A percentile compares a stretch with the other conserved stretches of the same genome.
phyloP scores from a whole-genome alignment of 1,140 invertebrate species.

The Phocides pigmalion region DNA sequence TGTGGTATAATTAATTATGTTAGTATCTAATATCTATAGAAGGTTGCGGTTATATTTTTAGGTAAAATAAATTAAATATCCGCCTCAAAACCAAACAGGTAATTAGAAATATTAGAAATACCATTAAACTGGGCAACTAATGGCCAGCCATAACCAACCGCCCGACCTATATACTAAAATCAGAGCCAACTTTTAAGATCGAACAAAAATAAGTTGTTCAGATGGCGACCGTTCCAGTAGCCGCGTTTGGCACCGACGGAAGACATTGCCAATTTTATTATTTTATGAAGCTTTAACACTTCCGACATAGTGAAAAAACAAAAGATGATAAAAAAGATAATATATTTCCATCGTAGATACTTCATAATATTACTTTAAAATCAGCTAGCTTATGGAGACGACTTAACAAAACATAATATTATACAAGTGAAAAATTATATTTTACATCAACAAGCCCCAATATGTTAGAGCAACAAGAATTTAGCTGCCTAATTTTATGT shows the following conservation, averaged over 20 bases:
- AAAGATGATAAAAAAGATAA: slow-evolving; percentile 7
- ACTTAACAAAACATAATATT: too few relatives aligned
- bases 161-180: slow-evolving; percentile 31
- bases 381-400: too few relatives aligned
- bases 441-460: too few relatives aligned
- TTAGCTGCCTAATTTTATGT: too few relatives aligned
- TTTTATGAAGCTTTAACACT: background rate
- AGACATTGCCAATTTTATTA: slow-evolving; percentile 6
- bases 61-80: background rate
- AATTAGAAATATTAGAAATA: slow-evolving; percentile 21
- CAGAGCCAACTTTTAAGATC: slow-evolving; percentile 41
- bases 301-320: background rate
- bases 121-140: background rate
- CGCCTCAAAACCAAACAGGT: background rate
- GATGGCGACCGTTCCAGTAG: slow-evolving; percentile 44
- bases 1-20: too few relatives aligned
- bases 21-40: too few relatives aligned
- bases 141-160: slow-evolving; percentile 2
- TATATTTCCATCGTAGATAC: too few relatives aligned
- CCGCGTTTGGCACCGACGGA: slow-evolving; percentile 28
- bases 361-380: too few relatives aligned
- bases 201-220: slow-evolving; percentile 48
- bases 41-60: too few relatives aligned
- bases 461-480: too few relatives aligned
- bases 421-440: too few relatives aligned